Base-by-base conservation (phyloP, 2,888 invertebrate genomes). In the Synergus gifuensis region DNA sequence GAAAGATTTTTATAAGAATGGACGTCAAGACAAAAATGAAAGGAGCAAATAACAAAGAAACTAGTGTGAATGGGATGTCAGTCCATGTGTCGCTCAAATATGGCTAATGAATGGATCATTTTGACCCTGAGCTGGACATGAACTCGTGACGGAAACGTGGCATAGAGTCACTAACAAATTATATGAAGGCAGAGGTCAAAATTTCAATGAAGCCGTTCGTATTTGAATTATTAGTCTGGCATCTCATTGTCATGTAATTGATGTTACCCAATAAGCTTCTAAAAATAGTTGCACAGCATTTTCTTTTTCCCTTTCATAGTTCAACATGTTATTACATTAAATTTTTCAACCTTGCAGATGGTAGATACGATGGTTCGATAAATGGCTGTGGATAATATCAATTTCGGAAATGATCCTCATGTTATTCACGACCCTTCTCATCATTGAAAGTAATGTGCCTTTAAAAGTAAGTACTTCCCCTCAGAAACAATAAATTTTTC, bases 51-150 rank as follows among this genome's bases (percentile, higher is more conserved):
- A 60, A 60, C 60, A 60, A 60, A 60, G 60, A 60, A 60, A 22
- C 60, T 22, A 60, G 60, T 60, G 22, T 60, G 60, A 60, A 60
- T 60, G 22, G 60, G 60, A 60, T 22, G 60, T 22, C 60, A 60
- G 60, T 60, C 60, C 60, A 60, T 22, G 60, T 60, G 60, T 60
- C 60, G 60, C 4, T 60, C 60, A 60, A 60, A 60, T 60, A 22
- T 60, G 60, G 60, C 22, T 60, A 60, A 60, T 60, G 60, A 60
- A 60, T 60, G 60, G 60, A 60, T 60, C 60, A 60, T 60, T 60
- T 60, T 12, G 60, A 60, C 60, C 60, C 60, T 60, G 60, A 22
- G 60, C 22, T 60, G 60, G 22, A 60, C 60, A 60, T 22, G 22
- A 22, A 60, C 60, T 60, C 60, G 60, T 60, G 60, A 22, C 22